Evolutionary conservation across 2,797 vertebrate species (phyloP), one percentile per base, ranked within the genome.

Genomic region (Erethizon dorsatum): DNA sequence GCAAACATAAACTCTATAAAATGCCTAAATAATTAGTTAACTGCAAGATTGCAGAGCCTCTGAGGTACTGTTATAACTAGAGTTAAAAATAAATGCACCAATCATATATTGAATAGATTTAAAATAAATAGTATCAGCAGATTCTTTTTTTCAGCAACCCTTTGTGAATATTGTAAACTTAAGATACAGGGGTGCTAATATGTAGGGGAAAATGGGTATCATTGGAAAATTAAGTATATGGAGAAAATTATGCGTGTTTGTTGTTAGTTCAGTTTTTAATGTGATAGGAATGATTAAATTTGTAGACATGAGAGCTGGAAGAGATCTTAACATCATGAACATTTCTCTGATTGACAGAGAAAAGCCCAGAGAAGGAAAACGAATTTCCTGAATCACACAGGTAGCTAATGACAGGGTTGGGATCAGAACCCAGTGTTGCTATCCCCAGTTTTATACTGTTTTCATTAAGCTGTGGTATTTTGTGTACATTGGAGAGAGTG

Each of bases 11-110:
- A 20, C 50, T 84, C 15, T 93, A n/a, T 93, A 73, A 86, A 97
- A 73, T 88, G 63, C 82, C 91, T 95, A 88, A 90, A 96, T 97
- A 92, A 91, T 96, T 94, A 97, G 56, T 97, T 97, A 97, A 92
- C 50, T 96, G 31, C 33, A 92, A 94, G 69, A 94, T 33, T 63
- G 79, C 95, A 97, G 97, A 87, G 41, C 17, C 24, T 96, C 63
- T 57, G 57, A 87, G 83, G 26, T 82, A 5, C 45, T 95, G 0
- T 89, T 84, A 45, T 61, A 96, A 93, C 59, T n/a, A 95, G 63
- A 83, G 26, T 57, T 96, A 92, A 95, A 97, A 95, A 88, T 96
- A 97, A 95, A 79, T 41, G 22, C 18, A 82, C 33, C 9, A 87
- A 31, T 95, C 33, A 69, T 78, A 50, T 94, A 82, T 17, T 45